Evolutionary conservation across 1,140 invertebrate species (phyloP).

Genomic region (Lysiphlebus fabarum): DNA sequence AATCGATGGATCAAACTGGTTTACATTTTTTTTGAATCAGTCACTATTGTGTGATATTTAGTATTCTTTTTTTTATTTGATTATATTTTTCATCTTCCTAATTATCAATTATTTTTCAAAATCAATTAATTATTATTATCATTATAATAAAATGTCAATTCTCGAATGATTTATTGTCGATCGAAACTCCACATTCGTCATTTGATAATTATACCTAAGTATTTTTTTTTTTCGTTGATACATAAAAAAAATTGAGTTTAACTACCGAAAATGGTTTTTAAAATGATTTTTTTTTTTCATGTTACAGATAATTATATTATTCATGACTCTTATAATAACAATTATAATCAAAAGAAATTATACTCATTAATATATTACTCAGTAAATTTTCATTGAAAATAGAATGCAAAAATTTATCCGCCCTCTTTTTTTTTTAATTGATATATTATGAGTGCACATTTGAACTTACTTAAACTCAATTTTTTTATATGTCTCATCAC

Average conservation of each 20-base stretch:
- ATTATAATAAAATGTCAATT: background rate
- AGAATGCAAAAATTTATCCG: background rate
- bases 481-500: conserved; percentile 22
- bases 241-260: conserved; percentile 18
- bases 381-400: too few relatives aligned
- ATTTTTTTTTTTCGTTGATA: conserved; percentile 14
- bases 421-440: background rate
- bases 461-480: conserved; percentile 27
- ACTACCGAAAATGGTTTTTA: conserved; percentile 18
- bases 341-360: too few relatives aligned
- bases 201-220: conserved; percentile 40
- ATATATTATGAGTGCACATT: conserved; percentile 7
- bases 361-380: too few relatives aligned
- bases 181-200: conserved; percentile 38
- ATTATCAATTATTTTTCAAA: conserved; percentile 5
- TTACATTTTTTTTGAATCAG: conserved; percentile 15
- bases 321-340: background rate
- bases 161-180: conserved; percentile 22
- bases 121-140: background rate
- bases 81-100: too few relatives aligned
- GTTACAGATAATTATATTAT: background rate
- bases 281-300: background rate
- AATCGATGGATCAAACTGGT: conserved; percentile 31
- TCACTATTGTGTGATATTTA: conserved; percentile 21
- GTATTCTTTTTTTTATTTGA: conserved; percentile 10